A percentile compares a stretch with the other conserved stretches of the same genome.
Evolutionary conservation across 2,113 vertebrate genomes (phyloP).

Genomic region (Catagonus wagneri): DNA sequence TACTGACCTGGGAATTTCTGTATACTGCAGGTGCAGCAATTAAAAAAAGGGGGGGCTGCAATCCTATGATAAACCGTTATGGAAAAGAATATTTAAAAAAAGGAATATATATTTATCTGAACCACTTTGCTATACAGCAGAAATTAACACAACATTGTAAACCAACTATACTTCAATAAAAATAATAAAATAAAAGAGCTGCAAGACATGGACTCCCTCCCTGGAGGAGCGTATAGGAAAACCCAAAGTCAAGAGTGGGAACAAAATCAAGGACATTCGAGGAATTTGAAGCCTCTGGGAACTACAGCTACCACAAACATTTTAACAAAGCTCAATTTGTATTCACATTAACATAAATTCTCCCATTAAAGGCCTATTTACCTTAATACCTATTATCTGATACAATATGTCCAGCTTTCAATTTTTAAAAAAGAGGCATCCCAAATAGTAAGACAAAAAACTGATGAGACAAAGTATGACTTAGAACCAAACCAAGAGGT

Average conservation of each 20-base stretch:
- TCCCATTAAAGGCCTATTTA: not conserved
- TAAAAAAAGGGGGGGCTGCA: no score
- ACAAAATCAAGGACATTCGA: rapidly evolving
- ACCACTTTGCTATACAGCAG: no score
- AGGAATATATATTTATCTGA: no score
- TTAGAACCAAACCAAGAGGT: not conserved
- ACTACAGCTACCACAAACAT: not conserved
- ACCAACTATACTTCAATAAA: no score
- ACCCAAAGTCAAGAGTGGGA: not conserved
- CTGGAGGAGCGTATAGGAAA: not conserved
- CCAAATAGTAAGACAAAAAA: not conserved
- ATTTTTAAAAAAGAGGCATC: not conserved
- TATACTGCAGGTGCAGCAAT: no score
- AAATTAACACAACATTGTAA: no score
- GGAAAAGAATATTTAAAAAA: no score
- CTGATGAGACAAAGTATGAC: not conserved
- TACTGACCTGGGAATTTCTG: no score
- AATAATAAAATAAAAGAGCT: not conserved
- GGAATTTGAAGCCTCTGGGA: not conserved
- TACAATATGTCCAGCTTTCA: not conserved
- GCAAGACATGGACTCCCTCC: rapidly evolving
- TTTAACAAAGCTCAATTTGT: not conserved
- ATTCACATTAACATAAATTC: not conserved
- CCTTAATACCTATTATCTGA: not conserved
- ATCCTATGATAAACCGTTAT: no score